Evolutionary conservation across 2,888 invertebrate species (phyloP), one percentile per base, ranked within the genome.

Genomic region (Crematogaster levior): DNA sequence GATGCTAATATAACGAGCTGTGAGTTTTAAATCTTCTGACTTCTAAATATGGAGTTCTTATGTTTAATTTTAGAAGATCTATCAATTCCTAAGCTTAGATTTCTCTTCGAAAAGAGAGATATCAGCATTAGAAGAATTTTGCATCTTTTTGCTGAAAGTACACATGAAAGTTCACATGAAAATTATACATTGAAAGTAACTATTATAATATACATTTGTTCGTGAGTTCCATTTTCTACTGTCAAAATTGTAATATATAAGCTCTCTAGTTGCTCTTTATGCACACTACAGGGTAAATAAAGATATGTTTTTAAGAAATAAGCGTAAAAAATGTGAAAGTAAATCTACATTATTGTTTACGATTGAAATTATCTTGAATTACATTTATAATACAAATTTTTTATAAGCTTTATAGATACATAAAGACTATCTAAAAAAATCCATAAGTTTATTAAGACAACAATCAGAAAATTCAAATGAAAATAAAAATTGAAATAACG

Each of bases 211-310:
- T 81, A 56, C n/a, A 51, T 18, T 46, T 3, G 1, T 46, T 18
- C 46, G 34, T 43, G 15, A 43, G 77, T 77, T 77, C 46, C 51
- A 82, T 82, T 82, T 82, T 81, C n/a, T 83, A 81, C 15, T 9
- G 18, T 60, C 12, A 15, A 72, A 53, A 56, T 46, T 51, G n/a
- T 48, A 66, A 51, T 34, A 65, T 46, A 58, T 60, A n/a, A n/a
- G 72, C 27, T 81, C 37, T 53, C 24, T 30, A 81, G 34, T 18
- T 81, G 48, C 48, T 48, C 48, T 51, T 51, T 51, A 51, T 51
- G 70, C 81, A 72, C 40, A 43, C 46, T 56, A 72, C 48, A 81
- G 72, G 21, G 9, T 83, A 81, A 72, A 65, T 27, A 1, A 68
- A 66, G 4, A n/a, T 21, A n/a, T 18, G 30, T 10, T 37, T 9